A percentile compares a stretch with the other conserved stretches of the same genome.
Evolutionary conservation across 2,888 invertebrate species (phyloP).

Genomic region (Phaedon cochleariae): DNA sequence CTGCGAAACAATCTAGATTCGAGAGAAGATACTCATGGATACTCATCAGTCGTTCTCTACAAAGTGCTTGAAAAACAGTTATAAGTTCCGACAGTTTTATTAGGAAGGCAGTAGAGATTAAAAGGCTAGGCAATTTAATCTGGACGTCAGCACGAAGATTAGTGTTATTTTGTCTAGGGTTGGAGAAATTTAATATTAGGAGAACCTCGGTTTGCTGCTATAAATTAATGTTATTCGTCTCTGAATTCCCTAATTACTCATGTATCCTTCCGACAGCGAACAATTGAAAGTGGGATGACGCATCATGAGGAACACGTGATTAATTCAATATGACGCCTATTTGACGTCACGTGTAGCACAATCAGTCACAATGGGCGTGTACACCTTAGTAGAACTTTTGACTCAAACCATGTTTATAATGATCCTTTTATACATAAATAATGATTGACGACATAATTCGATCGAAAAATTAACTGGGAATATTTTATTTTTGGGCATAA

Average conservation of each 20-base stretch:
- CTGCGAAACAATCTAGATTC: background rate
- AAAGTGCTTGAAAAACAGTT: background rate
- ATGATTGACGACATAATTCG: no score
- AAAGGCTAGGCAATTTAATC: background rate
- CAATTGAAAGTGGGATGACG: no score
- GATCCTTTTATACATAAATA: no score
- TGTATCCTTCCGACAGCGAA: no score
- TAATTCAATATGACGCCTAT: no score
- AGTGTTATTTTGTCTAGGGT: background rate
- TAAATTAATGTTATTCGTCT: background rate
- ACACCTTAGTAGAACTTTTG: no score
- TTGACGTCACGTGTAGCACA: no score
- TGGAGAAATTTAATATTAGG: background rate
- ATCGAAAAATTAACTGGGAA: no score
- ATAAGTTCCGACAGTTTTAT: background rate
- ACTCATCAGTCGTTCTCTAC: background rate
- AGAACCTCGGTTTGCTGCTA: background rate
- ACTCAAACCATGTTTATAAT: no score
- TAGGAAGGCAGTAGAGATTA: background rate
- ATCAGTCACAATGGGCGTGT: no score
- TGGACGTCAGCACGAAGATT: background rate
- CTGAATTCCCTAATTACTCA: background rate
- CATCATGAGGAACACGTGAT: no score
- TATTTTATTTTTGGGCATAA: no score
- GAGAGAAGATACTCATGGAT: background rate